Evolutionary conservation across 1,140 invertebrate genomes (phyloP), one percentile per base, ranked within the genome.

Genomic region (Rhopalosiphum padi): DNA sequence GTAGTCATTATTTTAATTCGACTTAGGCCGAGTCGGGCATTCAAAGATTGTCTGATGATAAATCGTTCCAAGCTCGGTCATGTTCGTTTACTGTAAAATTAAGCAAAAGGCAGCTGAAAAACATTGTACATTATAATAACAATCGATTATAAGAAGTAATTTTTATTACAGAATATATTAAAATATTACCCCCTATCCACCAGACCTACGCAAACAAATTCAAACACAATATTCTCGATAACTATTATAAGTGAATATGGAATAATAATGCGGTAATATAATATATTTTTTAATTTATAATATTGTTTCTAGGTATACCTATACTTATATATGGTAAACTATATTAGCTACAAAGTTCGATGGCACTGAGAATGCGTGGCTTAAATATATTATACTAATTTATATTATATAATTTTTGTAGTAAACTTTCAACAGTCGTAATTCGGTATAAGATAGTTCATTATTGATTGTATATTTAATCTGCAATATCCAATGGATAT

Each of bases 1-100:
- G 1, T 53, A 48, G n/a, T 91, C 68, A 91, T 91, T 91, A 91
- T 91, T 48, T 91, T 83, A 83, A 82, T 51, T n/a, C 68, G 30
- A 91, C 43, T 46, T 46, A 18, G 43, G 30, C 48, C 22, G 30
- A 48, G 60, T 37, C 23, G 41, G 90, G n/a, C 60, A 41, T 60
- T n/a, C 30, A 23, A 82, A 91, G n/a, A 82, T 91, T 92, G 46
- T 53, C 77, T 43, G n/a, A 92, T 92, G 91, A 92, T 92, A 92
- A 92, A 92, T 92, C 77, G 43, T 92, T 77, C 22, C 51, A 30
- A 22, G 37, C 18, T 22, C 35, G 51, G 21, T 51, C 22, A 48
- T 51, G n/a, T 46, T 25, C 43, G 46, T 46, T 88, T 88, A 48
- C 86, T 23, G 46, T 88, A 48, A 88, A 88, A 51, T 35, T 3